Conservation (phyloP, 2,888 invertebrate species). For the Tenthredo scrophulariae region DNA sequence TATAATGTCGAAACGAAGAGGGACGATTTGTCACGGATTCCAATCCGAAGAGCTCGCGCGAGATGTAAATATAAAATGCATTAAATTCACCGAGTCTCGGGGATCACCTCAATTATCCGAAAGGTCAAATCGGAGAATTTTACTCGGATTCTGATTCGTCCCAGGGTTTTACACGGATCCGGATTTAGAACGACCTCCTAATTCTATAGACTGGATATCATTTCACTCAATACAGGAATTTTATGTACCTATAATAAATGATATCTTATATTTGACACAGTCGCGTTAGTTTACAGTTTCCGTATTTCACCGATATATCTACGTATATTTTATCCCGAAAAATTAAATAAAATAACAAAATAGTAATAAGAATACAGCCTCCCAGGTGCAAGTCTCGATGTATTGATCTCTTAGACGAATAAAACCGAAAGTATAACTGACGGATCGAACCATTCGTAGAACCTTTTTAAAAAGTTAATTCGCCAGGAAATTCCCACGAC, state of each 20-base stretch:
- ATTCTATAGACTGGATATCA: not conserved
- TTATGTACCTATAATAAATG: not conserved
- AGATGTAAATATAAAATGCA: slow-evolving; percentile 58
- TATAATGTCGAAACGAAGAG: not conserved
- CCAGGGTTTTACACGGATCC: not conserved
- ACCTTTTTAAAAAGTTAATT: slow-evolving; percentile 39
- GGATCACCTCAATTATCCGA: slow-evolving; percentile 33
- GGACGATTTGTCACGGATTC: not conserved
- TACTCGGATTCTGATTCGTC: slow-evolving; percentile 3
- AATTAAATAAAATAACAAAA: not conserved
- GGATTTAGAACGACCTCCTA: slow-evolving; percentile 14
- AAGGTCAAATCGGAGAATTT: slow-evolving; percentile 29
- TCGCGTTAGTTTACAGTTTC: not conserved
- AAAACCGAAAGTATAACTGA: not conserved
- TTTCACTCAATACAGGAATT: not conserved
- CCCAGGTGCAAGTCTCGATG: not conserved
- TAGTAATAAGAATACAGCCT: not conserved
- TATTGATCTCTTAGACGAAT: not conserved
- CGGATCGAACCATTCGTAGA: slow-evolving; percentile 12
- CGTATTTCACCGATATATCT: not conserved
- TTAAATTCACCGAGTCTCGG: slow-evolving; percentile 53
- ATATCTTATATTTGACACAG: not conserved
- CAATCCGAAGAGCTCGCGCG: slow-evolving; percentile 17
- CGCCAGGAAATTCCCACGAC: slow-evolving; percentile 17
- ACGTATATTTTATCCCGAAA: not conserved